Evolutionary conservation across 1,140 invertebrate genomes (phyloP), one percentile per base, ranked within the genome.

Genomic region (Pemphigus obesinymphae): DNA sequence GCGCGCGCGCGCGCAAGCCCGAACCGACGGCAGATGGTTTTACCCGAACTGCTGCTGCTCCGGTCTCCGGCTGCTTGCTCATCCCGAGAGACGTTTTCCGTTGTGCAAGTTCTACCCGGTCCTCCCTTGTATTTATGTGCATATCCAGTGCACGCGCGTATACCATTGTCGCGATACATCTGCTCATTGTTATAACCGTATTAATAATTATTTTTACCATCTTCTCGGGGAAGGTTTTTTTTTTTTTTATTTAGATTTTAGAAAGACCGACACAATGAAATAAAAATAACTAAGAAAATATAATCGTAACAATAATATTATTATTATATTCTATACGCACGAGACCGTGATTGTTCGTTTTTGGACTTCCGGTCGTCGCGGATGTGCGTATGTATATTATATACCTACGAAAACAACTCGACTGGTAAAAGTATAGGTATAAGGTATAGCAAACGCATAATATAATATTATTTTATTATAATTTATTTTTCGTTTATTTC

Each of bases 21-120:
- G 68, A 40, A 20, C 10, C 7, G 15, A 17, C 29, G 37, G 55
- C 76, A 80, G 76, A 80, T 80, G 76, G 76, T 80, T 76, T 23
- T 23, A 61, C 55, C 37, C 55, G 37, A 63, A 63, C 76, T 31
- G 63, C 75, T 80, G 55, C 75, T 61, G 20, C 3, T 4, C 10
- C 50, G 23, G n/a, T n/a, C n/a, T n/a, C 37, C 43, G 43, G 43
- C 43, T 45, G 43, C 43, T 45, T n/a, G n/a, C 43, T 13, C 13
- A 45, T 13, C 10, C 4, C 4, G 5, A 1, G 10, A 80, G n/a
- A 58, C 50, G 31, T 20, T 61, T 45, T 63, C 15, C 29, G 37
- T 80, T 80, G 76, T 80, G 76, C 55, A 80, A 80, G 55, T 73
- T 31, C 17, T 13, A 45, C 43, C 43, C 43, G n/a, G n/a, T n/a